Evolutionary conservation across 37 sponge, comb jelly and placozoan species (phyloP).

Genomic region (Spongilla lacustris): DNA sequence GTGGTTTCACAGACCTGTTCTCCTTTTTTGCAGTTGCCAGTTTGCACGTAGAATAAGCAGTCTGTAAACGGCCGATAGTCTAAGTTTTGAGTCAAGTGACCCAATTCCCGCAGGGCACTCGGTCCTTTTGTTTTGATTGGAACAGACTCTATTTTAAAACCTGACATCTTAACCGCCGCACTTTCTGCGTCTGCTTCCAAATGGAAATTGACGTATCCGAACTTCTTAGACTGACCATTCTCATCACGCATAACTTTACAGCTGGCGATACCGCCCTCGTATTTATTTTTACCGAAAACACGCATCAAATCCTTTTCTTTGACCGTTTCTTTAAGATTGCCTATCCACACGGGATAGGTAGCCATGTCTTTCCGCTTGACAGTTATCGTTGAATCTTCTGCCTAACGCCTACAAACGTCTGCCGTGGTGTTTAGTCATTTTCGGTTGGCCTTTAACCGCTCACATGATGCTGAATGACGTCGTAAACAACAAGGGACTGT

Average conservation of each 20-base stretch:
- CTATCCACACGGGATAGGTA: constrained; percentile 82
- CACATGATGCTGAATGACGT: not conserved
- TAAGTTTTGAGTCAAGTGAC: constrained; percentile 7
- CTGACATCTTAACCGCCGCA: constrained; percentile 47
- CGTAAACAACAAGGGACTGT: not conserved
- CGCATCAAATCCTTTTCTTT: constrained; percentile 49
- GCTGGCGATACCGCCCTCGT: constrained; percentile 39
- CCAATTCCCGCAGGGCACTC: constrained; percentile 26
- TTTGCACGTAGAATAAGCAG: constrained; percentile 72
- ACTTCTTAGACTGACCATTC: constrained; percentile 64
- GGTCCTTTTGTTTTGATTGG: constrained; percentile 75
- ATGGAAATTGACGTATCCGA: constrained; percentile 78
- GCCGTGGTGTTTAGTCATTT: not conserved
- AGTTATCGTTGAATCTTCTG: constrained; percentile 7
- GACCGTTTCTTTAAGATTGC: constrained; percentile 54
- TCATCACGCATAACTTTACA: constrained; percentile 50
- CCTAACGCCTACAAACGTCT: not conserved
- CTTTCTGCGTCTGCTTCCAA: constrained; percentile 50
- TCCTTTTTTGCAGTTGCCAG: constrained; percentile 48
- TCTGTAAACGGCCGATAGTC: constrained; percentile 85
- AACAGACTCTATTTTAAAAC: constrained; percentile 13
- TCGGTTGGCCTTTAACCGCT: not conserved
- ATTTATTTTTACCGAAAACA: constrained; percentile 14
- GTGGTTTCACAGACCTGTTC: constrained; percentile 21
- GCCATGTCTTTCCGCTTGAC: not conserved